phyloP scores from a whole-genome alignment of 2,888 invertebrate genomes.

The Cloeon dipterum region DNA sequence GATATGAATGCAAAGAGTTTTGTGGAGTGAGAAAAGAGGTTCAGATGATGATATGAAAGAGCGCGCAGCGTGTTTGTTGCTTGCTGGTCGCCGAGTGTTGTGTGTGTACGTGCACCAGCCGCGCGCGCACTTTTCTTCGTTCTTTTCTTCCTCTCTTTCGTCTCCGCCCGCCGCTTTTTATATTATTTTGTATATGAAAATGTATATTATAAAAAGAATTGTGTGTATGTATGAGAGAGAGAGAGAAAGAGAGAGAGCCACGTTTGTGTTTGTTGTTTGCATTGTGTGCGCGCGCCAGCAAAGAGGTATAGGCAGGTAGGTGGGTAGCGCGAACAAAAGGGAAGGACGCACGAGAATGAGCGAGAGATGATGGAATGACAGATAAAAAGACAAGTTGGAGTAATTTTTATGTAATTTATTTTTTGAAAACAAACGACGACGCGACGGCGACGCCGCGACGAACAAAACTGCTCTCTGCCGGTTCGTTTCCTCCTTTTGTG shows the following conservation, averaged over 20 bases:
- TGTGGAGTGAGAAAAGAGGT: neutral
- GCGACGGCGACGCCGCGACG: no score
- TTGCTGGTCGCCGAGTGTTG: no score
- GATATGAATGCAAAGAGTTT: constrained; percentile 2
- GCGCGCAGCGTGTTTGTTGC: no score
- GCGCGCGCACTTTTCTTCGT: neutral
- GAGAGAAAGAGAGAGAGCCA: no score
- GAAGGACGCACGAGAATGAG: neutral
- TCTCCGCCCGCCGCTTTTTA: no score
- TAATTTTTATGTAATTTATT: constrained; percentile 1
- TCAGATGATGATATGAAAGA: no score
- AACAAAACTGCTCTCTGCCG: no score
- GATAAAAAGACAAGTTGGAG: constrained; percentile 1
- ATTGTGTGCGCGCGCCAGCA: neutral
- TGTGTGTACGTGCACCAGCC: no score
- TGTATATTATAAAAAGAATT: neutral
- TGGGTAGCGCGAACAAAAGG: neutral
- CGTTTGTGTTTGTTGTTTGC: neutral
- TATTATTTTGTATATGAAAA: neutral
- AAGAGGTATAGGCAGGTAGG: neutral
- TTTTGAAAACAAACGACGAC: no score
- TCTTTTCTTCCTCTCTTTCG: neutral
- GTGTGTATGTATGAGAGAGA: neutral
- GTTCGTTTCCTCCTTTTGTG: no score
- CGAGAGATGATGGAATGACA: neutral